Evolutionary conservation across 1,140 invertebrate genomes (phyloP).

Genomic region (Augochlora pura): DNA sequence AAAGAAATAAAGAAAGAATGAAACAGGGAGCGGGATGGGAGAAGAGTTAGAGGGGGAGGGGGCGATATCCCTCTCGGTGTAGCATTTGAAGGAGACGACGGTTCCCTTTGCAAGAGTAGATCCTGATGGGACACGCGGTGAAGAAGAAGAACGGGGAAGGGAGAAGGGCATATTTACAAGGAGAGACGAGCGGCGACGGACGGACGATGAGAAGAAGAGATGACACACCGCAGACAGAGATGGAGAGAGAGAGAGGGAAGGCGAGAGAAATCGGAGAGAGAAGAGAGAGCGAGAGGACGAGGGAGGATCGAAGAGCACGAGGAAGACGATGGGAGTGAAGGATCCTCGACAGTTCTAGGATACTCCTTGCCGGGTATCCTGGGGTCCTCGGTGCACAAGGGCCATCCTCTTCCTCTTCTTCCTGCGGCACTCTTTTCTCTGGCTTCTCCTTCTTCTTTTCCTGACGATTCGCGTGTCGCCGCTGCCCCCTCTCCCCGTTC

Average conservation of each 20-base stretch:
- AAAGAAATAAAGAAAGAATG: slow-evolving; percentile 30
- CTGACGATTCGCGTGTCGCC: neutral
- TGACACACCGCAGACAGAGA: neutral
- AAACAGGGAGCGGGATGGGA: neutral
- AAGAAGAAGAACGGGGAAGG: neutral
- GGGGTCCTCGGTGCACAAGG: slow-evolving; percentile 75
- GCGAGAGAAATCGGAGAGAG: too few species aligned
- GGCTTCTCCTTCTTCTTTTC: neutral
- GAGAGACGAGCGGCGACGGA: slow-evolving; percentile 34
- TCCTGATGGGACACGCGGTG: slow-evolving; percentile 44
- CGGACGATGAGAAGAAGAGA: slow-evolving; percentile 16
- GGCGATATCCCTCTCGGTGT: slow-evolving; percentile 41
- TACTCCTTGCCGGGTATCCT: slow-evolving; percentile 77
- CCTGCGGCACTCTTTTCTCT: slow-evolving; percentile 54
- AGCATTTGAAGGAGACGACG: slow-evolving; percentile 60
- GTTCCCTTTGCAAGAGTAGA: slow-evolving; percentile 55
- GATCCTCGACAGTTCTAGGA: slow-evolving; percentile 78
- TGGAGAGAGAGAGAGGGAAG: neutral
- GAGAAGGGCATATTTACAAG: slow-evolving; percentile 61
- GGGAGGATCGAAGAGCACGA: slow-evolving; percentile 27
- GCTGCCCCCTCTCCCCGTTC: too few species aligned
- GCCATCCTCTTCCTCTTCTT: slow-evolving; percentile 70
- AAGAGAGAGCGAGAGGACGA: neutral
- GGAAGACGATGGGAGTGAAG: slow-evolving; percentile 74
- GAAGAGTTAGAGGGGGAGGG: neutral